phyloP scores from a whole-genome alignment of 2,797 vertebrate species.

The Sylvilagus floridanus region DNA sequence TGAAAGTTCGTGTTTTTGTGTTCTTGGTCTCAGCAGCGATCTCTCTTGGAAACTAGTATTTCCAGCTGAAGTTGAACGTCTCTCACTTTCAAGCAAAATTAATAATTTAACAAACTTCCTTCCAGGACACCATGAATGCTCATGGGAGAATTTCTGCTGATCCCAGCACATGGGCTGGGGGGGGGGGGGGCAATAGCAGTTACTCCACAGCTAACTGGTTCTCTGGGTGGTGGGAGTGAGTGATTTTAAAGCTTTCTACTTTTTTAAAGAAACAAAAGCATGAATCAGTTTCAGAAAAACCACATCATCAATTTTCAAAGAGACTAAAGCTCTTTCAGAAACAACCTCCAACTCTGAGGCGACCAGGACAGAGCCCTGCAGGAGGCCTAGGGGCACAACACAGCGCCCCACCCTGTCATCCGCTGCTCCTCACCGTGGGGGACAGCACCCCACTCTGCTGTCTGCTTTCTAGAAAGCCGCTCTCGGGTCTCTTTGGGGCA shows the following conservation, averaged over 20 bases:
- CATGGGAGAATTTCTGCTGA: not conserved
- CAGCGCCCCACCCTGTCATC: no score
- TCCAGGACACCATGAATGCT: not conserved
- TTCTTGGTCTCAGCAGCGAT: not conserved
- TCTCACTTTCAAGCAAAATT: not conserved
- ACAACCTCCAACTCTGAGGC: no score
- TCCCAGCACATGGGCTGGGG: rapidly evolving
- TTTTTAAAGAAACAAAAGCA: not conserved
- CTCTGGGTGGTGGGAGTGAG: not conserved
- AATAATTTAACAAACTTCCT: not conserved
- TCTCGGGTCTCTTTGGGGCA: not conserved
- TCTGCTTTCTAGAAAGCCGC: not conserved
- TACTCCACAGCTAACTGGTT: not conserved
- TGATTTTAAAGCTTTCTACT: not conserved
- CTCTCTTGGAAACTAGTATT: not conserved
- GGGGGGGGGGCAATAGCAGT: no score
- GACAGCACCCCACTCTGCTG: not conserved
- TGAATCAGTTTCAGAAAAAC: not conserved
- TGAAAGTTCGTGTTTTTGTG: not conserved
- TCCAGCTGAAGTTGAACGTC: not conserved
- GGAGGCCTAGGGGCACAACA: rapidly evolving
- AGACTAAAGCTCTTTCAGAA: not conserved
- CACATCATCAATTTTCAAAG: not conserved
- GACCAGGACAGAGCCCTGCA: not conserved
- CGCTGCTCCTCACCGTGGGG: no score